phyloP scores from a whole-genome alignment of 1,140 invertebrate species.

The Heterodera carotae region DNA sequence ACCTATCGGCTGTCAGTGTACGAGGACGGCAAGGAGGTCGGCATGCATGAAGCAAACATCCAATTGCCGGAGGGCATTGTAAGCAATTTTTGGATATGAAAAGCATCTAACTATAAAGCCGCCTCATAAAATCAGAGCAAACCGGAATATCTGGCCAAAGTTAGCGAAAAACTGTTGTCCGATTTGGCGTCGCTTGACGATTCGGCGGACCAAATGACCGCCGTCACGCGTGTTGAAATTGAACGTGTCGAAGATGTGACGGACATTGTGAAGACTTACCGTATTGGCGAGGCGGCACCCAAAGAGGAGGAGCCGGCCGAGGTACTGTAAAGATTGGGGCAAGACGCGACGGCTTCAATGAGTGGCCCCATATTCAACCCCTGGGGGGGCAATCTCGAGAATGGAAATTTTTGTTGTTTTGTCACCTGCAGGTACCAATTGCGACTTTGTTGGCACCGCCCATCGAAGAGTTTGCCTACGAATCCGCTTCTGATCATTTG shows the following conservation, averaged over 20 bases:
- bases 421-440: not conserved
- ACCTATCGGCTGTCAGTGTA: conserved; percentile 50
- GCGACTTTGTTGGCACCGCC: conserved; percentile 24
- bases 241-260: conserved; percentile 54
- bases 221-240: conserved; percentile 51
- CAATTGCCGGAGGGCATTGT: conserved; percentile 54
- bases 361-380: too few species aligned
- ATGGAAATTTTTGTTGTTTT: not conserved
- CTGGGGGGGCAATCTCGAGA: too few species aligned
- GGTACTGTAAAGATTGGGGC: conserved; percentile 18
- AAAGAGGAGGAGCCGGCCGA: conserved; percentile 39
- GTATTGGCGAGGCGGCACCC: conserved; percentile 47
- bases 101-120: not conserved
- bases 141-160: conserved; percentile 53
- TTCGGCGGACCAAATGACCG: conserved; percentile 42
- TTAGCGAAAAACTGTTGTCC: conserved; percentile 48
- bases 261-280: conserved; percentile 55
- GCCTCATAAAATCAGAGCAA: conserved; percentile 34
- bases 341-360: too few species aligned
- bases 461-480: conserved; percentile 42
- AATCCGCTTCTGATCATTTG: conserved; percentile 46
- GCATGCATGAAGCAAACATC: conserved; percentile 52
- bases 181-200: conserved; percentile 50
- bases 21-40: conserved; percentile 54
- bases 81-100: conserved; percentile 10